Base-by-base conservation (phyloP, 2,113 vertebrate species). In the Taurulus bubalis region DNA sequence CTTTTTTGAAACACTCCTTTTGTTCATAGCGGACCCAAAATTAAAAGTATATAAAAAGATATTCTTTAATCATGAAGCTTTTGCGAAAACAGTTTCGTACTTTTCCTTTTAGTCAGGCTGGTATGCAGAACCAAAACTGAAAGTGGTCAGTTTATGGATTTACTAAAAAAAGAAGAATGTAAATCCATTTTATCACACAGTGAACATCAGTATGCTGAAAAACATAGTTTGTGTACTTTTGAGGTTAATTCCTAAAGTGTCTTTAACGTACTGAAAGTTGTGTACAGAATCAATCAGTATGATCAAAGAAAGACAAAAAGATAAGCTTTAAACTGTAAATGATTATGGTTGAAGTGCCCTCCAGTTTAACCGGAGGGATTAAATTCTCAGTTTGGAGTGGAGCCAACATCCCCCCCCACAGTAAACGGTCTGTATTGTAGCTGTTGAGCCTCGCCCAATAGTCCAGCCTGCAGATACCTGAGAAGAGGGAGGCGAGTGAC, bases 401-500 rank as follows among this genome's bases (percentile, higher is more conserved):
- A 90, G 85, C 84, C 75, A 75, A 62, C 62, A 28, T 56, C 71
- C 71, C 24, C 11, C n/a, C 11, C 55, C 55, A 81, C 59, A 74
- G 32, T 38, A 26, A 74, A 74, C 47, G 36, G 38, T 51, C 45
- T 59, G 55, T 15, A 16, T 16, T 66, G 68, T 42, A 76, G 71
- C 85, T n/a, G 62, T 49, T 59, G 75, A 78, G 84, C 79, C 75
- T 60, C 26, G 49, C 18, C 79, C 72, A 36, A 62, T 6, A 32
- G 6, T 65, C 51, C 77, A 60, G 93, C 85, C 85, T 12, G 59
- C 86, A 88, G 94, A 94, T 97, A 98, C 97, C 97, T 97, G 97
- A 98, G 95, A 98, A 97, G 90, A 97, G 95, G 53, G 96, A 98
- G 94, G 97, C 96, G 94, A 98, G 93, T 87, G 97, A 98, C 94